Evolutionary conservation across 2,888 invertebrate genomes (phyloP), one percentile per base, ranked within the genome.

Genomic region (Heliconius cydno): DNA sequence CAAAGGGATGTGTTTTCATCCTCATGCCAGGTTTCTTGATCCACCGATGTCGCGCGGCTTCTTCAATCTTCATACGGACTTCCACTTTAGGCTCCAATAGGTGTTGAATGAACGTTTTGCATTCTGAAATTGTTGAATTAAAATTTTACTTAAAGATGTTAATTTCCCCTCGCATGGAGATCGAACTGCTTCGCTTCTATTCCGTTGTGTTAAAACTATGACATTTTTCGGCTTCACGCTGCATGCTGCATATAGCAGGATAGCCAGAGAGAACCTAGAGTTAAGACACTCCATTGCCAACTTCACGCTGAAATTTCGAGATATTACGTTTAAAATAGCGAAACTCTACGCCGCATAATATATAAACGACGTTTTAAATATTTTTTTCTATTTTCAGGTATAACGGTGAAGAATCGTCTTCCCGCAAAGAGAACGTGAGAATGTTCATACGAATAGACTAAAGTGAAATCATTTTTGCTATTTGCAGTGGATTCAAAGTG

Each of bases 41-140:
- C 96, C 96, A 96, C 74, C 96, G 95, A 88, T 96, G 96, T 2
- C 92, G 90, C 77, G 95, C 88, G 52, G 96, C 94, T 84, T 96
- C 96, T 77, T 94, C 94, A 46, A 96, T 95, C 81, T 94, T 94
- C 88, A 96, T 95, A 28, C 96, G 92, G 76, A 92, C 92, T 71
- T 93, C 88, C 70, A 95, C 93, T 83, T 95, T 95, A 0, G 96
- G 95, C 80, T 95, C 94, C 82, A 96, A 86, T 38, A 96, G 90
- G 72, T 95, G 94, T 78, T 92, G 93, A 82, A 96, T 91, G 86
- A 96, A 94, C 57, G 88, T 87, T 84, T 91, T 93, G 87, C 94
- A 95, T 82, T 94, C 94, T 94, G 86, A 12, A 83, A 82, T 74
- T 19, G 68, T 12, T 22, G n/a, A 52, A 22, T 52, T 52, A 22